Evolutionary conservation across 1,140 invertebrate genomes (phyloP).

Genomic region (Hyposmocoma kahamanoa): DNA sequence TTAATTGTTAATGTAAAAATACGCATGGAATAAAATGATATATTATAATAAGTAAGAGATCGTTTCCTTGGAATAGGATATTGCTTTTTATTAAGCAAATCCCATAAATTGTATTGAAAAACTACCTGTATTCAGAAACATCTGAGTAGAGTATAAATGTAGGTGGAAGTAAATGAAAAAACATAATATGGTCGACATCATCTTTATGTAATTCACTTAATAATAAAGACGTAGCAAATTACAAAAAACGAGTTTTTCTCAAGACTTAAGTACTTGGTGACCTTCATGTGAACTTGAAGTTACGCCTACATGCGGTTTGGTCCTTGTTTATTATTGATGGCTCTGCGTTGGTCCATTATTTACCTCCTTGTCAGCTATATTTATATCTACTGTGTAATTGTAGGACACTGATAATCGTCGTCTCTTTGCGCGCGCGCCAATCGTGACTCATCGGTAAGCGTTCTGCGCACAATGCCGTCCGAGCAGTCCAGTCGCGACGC

Average conservation of each 20-base stretch:
- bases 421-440: constrained; percentile 55
- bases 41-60: too few relatives aligned
- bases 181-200: neutral
- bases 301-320: constrained; percentile 30
- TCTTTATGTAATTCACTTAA: neutral
- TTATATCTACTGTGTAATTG: constrained; percentile 53
- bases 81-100: too few relatives aligned
- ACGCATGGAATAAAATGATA: too few relatives aligned
- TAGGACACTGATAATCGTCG: constrained; percentile 56
- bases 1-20: too few relatives aligned
- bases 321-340: constrained; percentile 52
- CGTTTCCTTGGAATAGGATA: too few relatives aligned
- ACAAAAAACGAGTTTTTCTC: neutral
- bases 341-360: constrained; percentile 47
- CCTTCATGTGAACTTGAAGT: constrained; percentile 43
- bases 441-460: constrained; percentile 55
- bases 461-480: constrained; percentile 47
- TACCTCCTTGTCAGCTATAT: constrained; percentile 56
- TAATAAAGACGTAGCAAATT: neutral
- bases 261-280: constrained; percentile 6
- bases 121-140: too few relatives aligned
- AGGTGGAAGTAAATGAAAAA: too few relatives aligned
- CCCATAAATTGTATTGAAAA: too few relatives aligned
- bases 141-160: too few relatives aligned
- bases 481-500: constrained; percentile 62